Conservation (phyloP, 2,888 invertebrate species). For the Pachycephus smyrnensis region DNA sequence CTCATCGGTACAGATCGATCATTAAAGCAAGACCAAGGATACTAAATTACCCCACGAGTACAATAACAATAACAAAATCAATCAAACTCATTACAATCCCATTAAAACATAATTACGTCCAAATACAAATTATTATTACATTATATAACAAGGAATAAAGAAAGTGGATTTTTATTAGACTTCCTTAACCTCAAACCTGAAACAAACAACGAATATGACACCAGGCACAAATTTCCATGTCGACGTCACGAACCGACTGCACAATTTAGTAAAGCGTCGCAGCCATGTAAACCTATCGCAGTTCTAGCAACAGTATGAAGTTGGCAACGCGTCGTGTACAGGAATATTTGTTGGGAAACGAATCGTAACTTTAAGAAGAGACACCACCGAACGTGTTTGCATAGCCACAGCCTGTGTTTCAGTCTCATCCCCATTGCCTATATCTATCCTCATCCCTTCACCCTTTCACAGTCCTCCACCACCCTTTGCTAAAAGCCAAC, state of each 20-base stretch:
- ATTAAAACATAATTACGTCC: background rate
- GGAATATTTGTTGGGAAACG: background rate
- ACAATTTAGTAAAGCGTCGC: background rate
- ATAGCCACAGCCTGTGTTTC: constrained; percentile 4
- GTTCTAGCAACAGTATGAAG: background rate
- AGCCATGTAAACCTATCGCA: background rate
- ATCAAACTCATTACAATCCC: background rate
- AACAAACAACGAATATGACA: background rate
- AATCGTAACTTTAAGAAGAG: constrained; percentile 7
- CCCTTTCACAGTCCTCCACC: background rate
- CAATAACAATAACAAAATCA: background rate
- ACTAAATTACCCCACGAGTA: background rate
- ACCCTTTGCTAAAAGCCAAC: background rate
- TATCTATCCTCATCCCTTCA: background rate
- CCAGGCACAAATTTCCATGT: background rate
- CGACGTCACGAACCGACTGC: background rate
- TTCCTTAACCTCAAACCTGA: background rate
- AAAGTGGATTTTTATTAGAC: no score
- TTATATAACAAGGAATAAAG: no score
- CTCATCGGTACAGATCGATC: background rate
- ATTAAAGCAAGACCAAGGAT: background rate
- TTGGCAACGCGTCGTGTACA: background rate
- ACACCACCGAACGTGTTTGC: constrained; percentile 2
- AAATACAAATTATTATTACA: no score
- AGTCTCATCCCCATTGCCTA: background rate